Conservation (phyloP, 1,140 invertebrate genomes). For the Caenorhabditis latens region DNA sequence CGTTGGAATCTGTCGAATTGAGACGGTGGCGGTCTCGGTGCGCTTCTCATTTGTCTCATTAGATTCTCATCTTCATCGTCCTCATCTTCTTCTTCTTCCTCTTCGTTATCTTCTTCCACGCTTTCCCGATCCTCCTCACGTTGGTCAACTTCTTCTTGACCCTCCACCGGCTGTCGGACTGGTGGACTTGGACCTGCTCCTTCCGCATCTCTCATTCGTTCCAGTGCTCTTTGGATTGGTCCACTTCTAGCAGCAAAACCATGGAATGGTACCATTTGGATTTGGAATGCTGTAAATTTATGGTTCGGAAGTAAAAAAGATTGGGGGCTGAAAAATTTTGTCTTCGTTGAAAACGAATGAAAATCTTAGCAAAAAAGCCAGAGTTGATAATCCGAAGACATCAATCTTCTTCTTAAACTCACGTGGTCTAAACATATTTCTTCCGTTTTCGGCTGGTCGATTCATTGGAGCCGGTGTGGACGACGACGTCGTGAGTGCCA, state of each 20-base stretch:
- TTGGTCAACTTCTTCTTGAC: too few species aligned
- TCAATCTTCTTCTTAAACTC: background rate
- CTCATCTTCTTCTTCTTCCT: background rate
- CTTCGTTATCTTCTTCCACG: background rate
- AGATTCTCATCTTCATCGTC: background rate
- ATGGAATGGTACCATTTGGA: too few species aligned
- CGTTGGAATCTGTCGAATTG: background rate
- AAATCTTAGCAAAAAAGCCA: too few species aligned
- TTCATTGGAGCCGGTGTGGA: background rate
- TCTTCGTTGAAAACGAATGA: too few species aligned
- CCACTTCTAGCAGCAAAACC: too few species aligned
- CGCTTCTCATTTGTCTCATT: background rate
- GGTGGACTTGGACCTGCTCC: too few species aligned
- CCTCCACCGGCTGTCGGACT: too few species aligned
- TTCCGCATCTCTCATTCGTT: too few species aligned
- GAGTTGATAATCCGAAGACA: background rate
- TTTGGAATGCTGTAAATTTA: too few species aligned
- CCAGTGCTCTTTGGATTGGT: too few species aligned
- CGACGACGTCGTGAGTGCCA: constrained; percentile 9
- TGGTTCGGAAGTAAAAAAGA: too few species aligned
- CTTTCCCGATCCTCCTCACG: background rate
- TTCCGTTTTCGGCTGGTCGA: background rate
- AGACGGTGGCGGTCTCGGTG: background rate
- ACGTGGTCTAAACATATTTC: background rate
- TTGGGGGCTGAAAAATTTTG: too few species aligned